Evolutionary conservation across 2,888 invertebrate species (phyloP).

Genomic region (Bombyx huttoni): DNA sequence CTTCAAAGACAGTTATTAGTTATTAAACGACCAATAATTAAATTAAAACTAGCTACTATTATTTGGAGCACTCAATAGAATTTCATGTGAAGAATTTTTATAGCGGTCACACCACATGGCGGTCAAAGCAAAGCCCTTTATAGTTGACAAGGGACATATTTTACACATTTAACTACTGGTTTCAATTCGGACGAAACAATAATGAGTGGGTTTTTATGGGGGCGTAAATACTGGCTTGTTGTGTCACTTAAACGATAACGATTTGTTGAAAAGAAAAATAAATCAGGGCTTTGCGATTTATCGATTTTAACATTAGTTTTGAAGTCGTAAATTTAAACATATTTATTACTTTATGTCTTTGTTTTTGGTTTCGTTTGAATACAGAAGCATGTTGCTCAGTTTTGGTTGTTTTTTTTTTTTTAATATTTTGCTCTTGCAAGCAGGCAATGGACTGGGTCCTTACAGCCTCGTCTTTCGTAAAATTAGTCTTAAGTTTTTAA

Average conservation of each 20-base stretch:
- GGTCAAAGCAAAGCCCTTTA: slow-evolving; percentile 16
- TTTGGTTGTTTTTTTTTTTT: too few species aligned
- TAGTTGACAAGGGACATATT: slow-evolving; percentile 38
- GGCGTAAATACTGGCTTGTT: slow-evolving; percentile 23
- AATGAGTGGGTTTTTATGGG: slow-evolving; percentile 40
- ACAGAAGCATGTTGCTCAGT: too few species aligned
- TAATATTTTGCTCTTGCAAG: too few species aligned
- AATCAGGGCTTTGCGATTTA: not conserved
- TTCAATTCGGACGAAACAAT: slow-evolving; percentile 26
- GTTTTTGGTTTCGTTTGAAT: too few species aligned
- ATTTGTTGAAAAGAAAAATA: slow-evolving; percentile 1
- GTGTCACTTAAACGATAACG: slow-evolving; percentile 25
- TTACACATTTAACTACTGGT: slow-evolving; percentile 39
- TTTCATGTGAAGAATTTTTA: slow-evolving; percentile 32
- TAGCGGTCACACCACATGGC: slow-evolving; percentile 16
- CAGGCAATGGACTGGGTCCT: too few species aligned
- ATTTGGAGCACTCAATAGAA: slow-evolving; percentile 17
- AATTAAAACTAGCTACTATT: not conserved
- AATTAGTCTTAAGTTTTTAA: too few species aligned
- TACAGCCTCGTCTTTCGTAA: too few species aligned
- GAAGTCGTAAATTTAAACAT: too few species aligned
- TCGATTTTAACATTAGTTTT: too few species aligned
- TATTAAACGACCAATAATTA: too few species aligned
- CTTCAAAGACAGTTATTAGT: too few species aligned
- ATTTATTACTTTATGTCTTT: too few species aligned